These are phyloP conservation scores for Crypturellus tataupa DNA, from an alignment of 2,797 vertebrate species.

Conservation along the genomic window DNA sequence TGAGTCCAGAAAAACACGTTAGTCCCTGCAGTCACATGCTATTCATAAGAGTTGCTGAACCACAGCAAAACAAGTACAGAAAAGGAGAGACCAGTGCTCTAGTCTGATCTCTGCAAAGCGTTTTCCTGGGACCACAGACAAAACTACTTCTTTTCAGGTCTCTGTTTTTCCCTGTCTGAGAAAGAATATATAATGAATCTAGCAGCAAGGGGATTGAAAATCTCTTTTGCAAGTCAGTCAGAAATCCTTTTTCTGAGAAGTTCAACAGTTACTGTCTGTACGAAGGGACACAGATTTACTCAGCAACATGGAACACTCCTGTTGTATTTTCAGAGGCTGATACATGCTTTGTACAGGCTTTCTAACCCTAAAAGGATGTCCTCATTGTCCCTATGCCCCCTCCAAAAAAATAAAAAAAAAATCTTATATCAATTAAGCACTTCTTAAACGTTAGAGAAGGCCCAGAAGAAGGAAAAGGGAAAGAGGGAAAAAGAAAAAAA, in stretches of 20 bases:
- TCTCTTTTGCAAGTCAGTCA: not conserved
- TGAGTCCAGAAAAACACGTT: not conserved
- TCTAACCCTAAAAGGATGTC: not conserved
- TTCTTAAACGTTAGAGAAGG: not conserved
- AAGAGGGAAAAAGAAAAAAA: not conserved
- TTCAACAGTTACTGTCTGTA: not conserved
- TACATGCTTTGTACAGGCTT: not conserved
- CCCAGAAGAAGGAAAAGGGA: not conserved
- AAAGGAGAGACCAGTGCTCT: not conserved
- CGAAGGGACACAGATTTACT: not conserved
- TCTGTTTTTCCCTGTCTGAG: not conserved
- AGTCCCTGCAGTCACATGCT: not conserved
- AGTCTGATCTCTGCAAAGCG: not conserved
- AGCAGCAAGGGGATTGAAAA: not conserved
- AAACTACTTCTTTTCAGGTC: not conserved
- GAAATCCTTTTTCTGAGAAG: not conserved
- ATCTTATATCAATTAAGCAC: not conserved
- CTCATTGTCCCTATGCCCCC: not conserved
- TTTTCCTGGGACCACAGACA: not conserved
- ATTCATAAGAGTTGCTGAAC: not conserved
- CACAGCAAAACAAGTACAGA: not conserved
- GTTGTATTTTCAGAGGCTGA: not conserved
- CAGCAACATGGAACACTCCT: not conserved
- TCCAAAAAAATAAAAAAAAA: not conserved
- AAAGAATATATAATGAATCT: not conserved